These are phyloP conservation scores for Pagrus major DNA, from an alignment of 2,113 vertebrate species.

Conservation along the genomic window DNA sequence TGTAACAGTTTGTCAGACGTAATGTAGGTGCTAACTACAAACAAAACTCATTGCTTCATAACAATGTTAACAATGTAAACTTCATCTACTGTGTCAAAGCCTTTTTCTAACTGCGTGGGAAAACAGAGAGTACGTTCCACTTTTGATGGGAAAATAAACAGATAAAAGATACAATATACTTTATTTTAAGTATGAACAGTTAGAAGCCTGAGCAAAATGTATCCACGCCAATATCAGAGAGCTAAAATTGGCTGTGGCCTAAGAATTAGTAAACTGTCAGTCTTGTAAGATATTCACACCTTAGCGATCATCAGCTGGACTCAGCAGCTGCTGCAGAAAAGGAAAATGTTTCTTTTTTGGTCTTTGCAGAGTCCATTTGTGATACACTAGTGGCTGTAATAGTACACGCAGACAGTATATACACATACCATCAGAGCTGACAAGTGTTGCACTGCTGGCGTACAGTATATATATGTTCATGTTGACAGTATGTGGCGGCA, in stretches of 20 bases:
- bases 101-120: too few species aligned
- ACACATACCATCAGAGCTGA: slow-evolving; percentile 12
- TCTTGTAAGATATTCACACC: slow-evolving; percentile 1
- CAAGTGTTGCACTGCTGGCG: slow-evolving; percentile 37
- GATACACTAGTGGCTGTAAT: not conserved
- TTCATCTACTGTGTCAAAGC: too few species aligned
- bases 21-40: too few species aligned
- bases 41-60: too few species aligned
- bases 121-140: too few species aligned
- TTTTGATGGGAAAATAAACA: not conserved
- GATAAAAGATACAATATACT: not conserved
- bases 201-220: not conserved
- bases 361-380: not conserved
- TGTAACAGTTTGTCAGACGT: too few species aligned
- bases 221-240: not conserved
- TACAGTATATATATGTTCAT: slow-evolving; percentile 78
- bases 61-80: too few species aligned
- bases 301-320: slow-evolving; percentile 23
- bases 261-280: slow-evolving; percentile 1
- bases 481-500: slow-evolving; percentile 79
- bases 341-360: not conserved
- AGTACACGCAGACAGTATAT: not conserved
- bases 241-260: not conserved
- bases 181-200: not conserved
- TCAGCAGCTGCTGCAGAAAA: slow-evolving; percentile 7